Base-by-base conservation (phyloP, 2,113 vertebrate species). In the Myrmecophaga tridactyla region DNA sequence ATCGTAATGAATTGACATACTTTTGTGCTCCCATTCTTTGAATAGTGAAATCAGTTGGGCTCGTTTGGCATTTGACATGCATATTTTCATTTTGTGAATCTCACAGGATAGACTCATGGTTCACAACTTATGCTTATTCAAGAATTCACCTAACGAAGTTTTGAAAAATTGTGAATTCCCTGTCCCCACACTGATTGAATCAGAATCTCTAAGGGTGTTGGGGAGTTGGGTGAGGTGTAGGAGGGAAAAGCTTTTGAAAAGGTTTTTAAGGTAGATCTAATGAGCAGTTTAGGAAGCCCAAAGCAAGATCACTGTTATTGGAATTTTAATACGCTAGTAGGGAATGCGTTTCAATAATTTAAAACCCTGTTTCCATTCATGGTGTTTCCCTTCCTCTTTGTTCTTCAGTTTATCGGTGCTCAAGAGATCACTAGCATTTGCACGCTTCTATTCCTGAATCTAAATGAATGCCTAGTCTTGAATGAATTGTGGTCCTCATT, bases 31-130 rank as follows among this genome's bases (percentile, higher is more conserved):
- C 48, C n/a, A 78, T 92, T 89, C 31, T 83, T 92, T 73, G 86
- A 91, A 36, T 10, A 77, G 76, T 89, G 65, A 85, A 90, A 89
- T 83, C 65, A 67, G 70, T 58, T 67, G 78, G 86, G 25, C 39
- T 84, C n/a, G 20, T 69, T 89, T 89, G 86, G 76, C 41, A 56
- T 92, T 65, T 86, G 53, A 90, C 67, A 81, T 82, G 34, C 10
- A 1, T 80, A 39, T 81, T 81, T 89, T 96, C 43, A 56, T 86
- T 94, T 70, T 89, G 81, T 93, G 62, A 60, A 31, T 92, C 46
- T 88, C 63, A 31, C 39, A 53, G 65, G 70, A 87, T 56, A 48
- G 84, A 86, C 27, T 11, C 14, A 18, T 63, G 81, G n/a, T 77
- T 93, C 62, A 23, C 43, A 76, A 91, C 53, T 67, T 23, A 75